These are phyloP conservation scores for Cichladusa arquata DNA, from an alignment of 2,113 vertebrate species.

Conservation along the genomic window DNA sequence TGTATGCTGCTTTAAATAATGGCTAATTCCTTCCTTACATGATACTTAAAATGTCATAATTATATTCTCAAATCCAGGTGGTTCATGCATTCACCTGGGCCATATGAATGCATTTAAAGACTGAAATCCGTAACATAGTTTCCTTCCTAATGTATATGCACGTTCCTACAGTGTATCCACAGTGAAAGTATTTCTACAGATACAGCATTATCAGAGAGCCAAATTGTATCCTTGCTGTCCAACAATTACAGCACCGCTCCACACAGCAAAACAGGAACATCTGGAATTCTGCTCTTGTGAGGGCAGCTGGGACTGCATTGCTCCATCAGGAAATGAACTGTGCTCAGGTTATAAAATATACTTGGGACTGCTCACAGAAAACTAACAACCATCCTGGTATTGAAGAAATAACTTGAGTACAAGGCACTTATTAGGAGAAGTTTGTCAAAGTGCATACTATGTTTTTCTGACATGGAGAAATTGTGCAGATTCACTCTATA, in stretches of 20 bases:
- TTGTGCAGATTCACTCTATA: neutral
- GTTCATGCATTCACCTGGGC: neutral
- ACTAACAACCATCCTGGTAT: neutral
- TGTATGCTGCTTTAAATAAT: neutral
- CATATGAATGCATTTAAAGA: neutral
- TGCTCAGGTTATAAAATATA: neutral
- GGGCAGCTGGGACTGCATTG: slow-evolving; percentile 4
- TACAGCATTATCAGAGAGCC: slow-evolving; percentile 8
- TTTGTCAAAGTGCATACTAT: neutral
- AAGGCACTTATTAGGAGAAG: neutral
- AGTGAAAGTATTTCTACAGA: neutral
- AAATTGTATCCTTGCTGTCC: slow-evolving; percentile 34
- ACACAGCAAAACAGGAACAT: slow-evolving; percentile 25
- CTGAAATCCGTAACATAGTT: neutral
- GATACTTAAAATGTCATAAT: neutral
- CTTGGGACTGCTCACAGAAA: neutral
- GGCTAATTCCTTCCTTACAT: neutral
- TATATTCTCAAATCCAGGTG: neutral
- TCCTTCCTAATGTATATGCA: neutral
- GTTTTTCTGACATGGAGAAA: neutral
- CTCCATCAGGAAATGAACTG: slow-evolving; percentile 17
- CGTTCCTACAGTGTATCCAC: neutral
- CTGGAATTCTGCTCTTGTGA: neutral
- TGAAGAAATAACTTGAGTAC: neutral
- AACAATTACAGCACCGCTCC: neutral